These are phyloP conservation scores for Lucinisca nassula DNA, from an alignment of 2,888 invertebrate genomes.

Conservation along the genomic window DNA sequence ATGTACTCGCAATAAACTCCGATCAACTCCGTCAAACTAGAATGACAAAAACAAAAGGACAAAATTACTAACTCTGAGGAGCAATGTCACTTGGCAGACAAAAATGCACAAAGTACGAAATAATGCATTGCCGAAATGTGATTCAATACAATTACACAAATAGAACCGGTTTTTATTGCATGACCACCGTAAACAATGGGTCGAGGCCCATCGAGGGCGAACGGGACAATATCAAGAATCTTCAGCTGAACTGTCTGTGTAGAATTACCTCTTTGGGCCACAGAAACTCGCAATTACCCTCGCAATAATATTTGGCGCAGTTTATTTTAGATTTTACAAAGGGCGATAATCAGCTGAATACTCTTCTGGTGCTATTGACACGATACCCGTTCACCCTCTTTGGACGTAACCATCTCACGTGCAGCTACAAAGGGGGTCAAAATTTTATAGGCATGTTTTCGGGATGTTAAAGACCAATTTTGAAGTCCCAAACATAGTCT, in stretches of 20 bases:
- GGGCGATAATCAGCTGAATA: neutral
- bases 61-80: neutral
- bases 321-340: neutral
- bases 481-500: too few species aligned
- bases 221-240: neutral
- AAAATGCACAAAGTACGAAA: neutral
- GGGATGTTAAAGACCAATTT: too few species aligned
- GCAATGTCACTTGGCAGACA: neutral
- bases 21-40: neutral
- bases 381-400: too few species aligned
- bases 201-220: neutral
- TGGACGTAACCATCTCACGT: too few species aligned
- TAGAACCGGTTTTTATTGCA: neutral
- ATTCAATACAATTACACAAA: neutral
- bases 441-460: too few species aligned
- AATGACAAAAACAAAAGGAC: neutral
- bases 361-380: neutral
- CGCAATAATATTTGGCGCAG: neutral
- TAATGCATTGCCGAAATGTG: neutral
- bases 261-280: conserved; percentile 1
- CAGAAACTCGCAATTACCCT: neutral
- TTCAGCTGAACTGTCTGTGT: neutral
- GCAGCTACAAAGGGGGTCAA: too few species aligned
- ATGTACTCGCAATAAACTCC: too few species aligned
- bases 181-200: neutral